These are phyloP conservation scores for Drosophila crucigera DNA, from an alignment of 2,888 invertebrate genomes.

Conservation along the genomic window DNA sequence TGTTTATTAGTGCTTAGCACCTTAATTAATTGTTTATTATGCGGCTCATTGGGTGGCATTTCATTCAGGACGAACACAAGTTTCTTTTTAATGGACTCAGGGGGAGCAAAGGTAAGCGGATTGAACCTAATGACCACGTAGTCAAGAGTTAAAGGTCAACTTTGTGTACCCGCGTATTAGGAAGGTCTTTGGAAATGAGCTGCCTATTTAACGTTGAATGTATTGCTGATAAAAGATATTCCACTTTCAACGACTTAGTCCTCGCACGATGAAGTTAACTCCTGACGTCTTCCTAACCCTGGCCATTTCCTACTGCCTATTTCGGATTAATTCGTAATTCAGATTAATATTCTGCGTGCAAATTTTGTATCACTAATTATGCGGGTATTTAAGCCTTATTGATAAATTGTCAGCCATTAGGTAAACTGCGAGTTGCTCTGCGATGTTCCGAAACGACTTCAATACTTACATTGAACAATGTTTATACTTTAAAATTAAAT, in stretches of 20 bases:
- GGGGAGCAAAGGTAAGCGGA: background rate
- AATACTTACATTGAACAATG: background rate
- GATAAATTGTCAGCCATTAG: background rate
- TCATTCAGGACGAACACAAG: conserved; percentile 17
- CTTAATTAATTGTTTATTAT: conserved; percentile 73
- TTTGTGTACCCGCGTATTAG: conserved; percentile 12
- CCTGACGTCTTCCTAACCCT: background rate
- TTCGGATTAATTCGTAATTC: background rate
- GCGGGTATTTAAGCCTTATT: background rate
- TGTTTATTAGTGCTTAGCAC: conserved; percentile 47
- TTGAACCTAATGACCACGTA: conserved; percentile 43
- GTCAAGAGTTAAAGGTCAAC: conserved; percentile 33
- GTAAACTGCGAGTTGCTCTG: background rate
- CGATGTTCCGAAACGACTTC: background rate
- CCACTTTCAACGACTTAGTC: background rate
- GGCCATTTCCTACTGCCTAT: background rate
- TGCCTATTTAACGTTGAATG: background rate
- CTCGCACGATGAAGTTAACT: background rate
- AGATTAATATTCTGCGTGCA: background rate
- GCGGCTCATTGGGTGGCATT: conserved; percentile 53
- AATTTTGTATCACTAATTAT: background rate
- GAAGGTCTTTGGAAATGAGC: conserved; percentile 6
- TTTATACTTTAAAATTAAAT: background rate
- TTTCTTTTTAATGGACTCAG: conserved; percentile 5
- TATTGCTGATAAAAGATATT: background rate